Evolutionary conservation across 2,888 invertebrate species (phyloP), one percentile per base, ranked within the genome.

Genomic region (Mythimna impura): DNA sequence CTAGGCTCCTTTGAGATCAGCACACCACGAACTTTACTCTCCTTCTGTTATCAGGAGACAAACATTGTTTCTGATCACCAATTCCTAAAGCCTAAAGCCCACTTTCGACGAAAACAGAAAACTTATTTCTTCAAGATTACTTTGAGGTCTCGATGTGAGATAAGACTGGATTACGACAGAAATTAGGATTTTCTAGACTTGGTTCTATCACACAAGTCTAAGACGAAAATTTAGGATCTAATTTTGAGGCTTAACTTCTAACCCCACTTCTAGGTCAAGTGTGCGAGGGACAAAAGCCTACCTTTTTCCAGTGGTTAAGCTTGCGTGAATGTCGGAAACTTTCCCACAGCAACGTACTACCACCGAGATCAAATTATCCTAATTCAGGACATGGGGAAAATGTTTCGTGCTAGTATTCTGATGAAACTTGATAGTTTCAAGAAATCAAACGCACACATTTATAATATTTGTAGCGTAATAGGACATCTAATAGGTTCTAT

Each of bases 141-240:
- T 67, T 71, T 43, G 66, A 63, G 70, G 61, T 64, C 52, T 54
- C 40, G 73, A 73, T 78, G 60, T 54, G 40, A 81, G 82, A 83
- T 84, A 82, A 76, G 22, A 10, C 34, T 55, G 43, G 73, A 81
- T 84, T 75, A 81, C 63, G 20, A 34, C 20, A 68, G 61, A 58
- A 77, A 81, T 84, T 62, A 70, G 71, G 71, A 55, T 55, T 72
- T 74, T 66, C 77, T 73, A 71, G 78, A 66, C 66, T 34, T 60
- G 43, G 22, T 58, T n/a, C 75, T 81, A 78, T 76, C 78, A 70
- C 64, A 66, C 75, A 66, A 63, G 61, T 57, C 75, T 66, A 43
- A 69, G 71, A 71, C 25, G 55, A 43, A 66, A 65, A 60, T 74
- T 65, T 54, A 65, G 67, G 47, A 14, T 10, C 36, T 70, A 63